Base-by-base conservation (phyloP, 2,888 invertebrate genomes). In the Xestia sexstrigata region DNA sequence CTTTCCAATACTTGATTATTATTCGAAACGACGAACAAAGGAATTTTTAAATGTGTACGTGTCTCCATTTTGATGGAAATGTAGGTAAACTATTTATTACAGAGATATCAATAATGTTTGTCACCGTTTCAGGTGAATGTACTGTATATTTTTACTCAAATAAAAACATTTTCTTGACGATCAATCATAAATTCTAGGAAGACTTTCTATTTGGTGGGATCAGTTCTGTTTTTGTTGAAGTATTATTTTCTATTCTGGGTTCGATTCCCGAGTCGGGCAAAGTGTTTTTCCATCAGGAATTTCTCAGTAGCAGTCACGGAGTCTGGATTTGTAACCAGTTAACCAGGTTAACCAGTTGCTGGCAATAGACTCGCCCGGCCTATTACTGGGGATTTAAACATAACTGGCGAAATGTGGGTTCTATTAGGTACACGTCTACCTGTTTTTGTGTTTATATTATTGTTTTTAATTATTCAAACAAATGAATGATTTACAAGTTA, bases 21-120 rank as follows among this genome's bases (percentile, higher is more conserved):
- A 75, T 39, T 76, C 7, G 47, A 42, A n/a, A 35, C 1, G 42
- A 66, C 9, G 74, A 20, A 45, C 49, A 52, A 72, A 58, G 13
- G 23, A 58, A 74, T 81, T 65, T 17, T 13, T 49, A 3, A 45
- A 17, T 23, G 23, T 7, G 30, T 49, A 49, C 42, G 13, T 70
- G n/a, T 35, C 35, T 11, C 3, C 0, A 42, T 81, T 39, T 30
- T 26, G 47, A 35, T 39, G 11, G 39, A 30, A 78, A 78, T 81
- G 52, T 68, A n/a, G n/a, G 20, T 26, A 11, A 20, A 35, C n/a
- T 81, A 35, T 30, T 17, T 8, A 49, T 49, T 49, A 42, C 20
- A 62, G 23, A 8, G 42, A 23, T 23, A 49, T 71, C n/a, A 60
- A 42, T 62, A 58, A 58, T n/a, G 13, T 42, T n/a, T 49, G 30